A percentile compares a stretch with the other conserved stretches of the same genome.
These are phyloP conservation scores for Enteromius fasciolatus DNA, from an alignment of 2,797 vertebrate species.

Conservation along the genomic window DNA sequence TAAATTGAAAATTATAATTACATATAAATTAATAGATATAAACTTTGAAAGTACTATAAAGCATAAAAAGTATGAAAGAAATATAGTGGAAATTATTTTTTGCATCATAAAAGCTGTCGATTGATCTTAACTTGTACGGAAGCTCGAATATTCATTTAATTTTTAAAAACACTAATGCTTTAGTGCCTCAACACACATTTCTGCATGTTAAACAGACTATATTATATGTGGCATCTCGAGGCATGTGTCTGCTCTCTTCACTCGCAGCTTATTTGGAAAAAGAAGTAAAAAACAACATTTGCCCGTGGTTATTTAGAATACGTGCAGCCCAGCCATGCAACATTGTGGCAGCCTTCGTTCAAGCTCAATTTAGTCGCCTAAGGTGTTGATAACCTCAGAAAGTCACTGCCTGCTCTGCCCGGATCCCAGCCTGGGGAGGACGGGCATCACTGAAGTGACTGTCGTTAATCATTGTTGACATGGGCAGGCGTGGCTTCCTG, in stretches of 20 bases:
- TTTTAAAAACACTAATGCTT: not conserved
- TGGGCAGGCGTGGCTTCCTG: constrained; percentile 38
- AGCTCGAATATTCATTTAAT: not conserved
- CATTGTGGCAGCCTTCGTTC: constrained; percentile 14
- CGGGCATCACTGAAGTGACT: constrained; percentile 28
- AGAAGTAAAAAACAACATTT: not conserved
- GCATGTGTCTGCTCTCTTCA: not conserved
- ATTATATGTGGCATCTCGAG: not conserved
- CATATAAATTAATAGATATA: not conserved
- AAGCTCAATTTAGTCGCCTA: constrained; percentile 30
- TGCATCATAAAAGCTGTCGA: not conserved
- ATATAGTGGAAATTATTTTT: not conserved
- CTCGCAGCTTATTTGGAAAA: constrained; percentile 24
- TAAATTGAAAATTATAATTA: not conserved
- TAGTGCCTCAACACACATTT: not conserved
- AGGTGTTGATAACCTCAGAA: constrained; percentile 37
- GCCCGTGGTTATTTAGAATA: constrained; percentile 18
- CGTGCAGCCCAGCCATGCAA: constrained; percentile 13
- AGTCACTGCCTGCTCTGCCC: constrained; percentile 1
- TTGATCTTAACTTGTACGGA: not conserved
- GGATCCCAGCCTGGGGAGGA: constrained; percentile 24
- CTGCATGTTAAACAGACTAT: not conserved
- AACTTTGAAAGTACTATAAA: not conserved
- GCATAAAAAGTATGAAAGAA: not conserved
- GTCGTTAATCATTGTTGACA: constrained; percentile 44